Percentiles rank a stretch among this genome's conserved stretches.
These are phyloP conservation scores for Parthenolecanium corni DNA, from an alignment of 2,888 invertebrate species.

Conservation along the genomic window DNA sequence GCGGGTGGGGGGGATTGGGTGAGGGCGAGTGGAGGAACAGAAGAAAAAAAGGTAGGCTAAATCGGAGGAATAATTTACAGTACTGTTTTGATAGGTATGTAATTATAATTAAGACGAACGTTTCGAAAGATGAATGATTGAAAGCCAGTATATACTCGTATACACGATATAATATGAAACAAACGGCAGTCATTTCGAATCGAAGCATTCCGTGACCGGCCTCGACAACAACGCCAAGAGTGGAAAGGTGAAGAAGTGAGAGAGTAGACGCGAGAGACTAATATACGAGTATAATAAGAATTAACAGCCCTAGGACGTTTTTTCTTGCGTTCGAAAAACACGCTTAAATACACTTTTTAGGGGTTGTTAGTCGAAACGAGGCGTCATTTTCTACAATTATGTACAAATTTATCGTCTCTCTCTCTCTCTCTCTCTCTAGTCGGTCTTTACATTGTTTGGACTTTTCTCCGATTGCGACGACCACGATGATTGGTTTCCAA, in stretches of 20 bases:
- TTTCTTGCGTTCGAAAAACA: not conserved
- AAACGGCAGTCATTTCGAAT: constrained; percentile 23
- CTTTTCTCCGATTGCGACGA: no score
- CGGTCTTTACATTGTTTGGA: no score
- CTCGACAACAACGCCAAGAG: constrained; percentile 11
- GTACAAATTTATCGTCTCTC: no score
- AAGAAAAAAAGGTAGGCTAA: no score
- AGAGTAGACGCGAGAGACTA: no score
- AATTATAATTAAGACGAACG: constrained; percentile 27
- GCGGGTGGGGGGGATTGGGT: no score
- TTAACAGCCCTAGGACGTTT: constrained; percentile 17
- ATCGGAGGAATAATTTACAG: constrained; percentile 25
- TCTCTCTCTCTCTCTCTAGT: no score
- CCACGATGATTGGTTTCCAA: no score
- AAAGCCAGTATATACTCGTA: no score
- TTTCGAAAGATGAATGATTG: constrained; percentile 28
- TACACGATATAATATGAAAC: constrained; percentile 24
- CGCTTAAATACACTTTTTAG: not conserved
- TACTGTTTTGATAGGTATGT: constrained; percentile 27
- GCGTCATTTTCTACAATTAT: not conserved
- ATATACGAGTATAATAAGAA: no score
- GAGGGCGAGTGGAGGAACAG: no score
- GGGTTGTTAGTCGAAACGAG: constrained; percentile 5
- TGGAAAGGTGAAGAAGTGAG: no score
- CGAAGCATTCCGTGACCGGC: constrained; percentile 27